A percentile compares a stretch with the other conserved stretches of the same genome.
These are phyloP conservation scores for Drosophila repletoides DNA, from an alignment of 1,140 invertebrate species.

Conservation along the genomic window DNA sequence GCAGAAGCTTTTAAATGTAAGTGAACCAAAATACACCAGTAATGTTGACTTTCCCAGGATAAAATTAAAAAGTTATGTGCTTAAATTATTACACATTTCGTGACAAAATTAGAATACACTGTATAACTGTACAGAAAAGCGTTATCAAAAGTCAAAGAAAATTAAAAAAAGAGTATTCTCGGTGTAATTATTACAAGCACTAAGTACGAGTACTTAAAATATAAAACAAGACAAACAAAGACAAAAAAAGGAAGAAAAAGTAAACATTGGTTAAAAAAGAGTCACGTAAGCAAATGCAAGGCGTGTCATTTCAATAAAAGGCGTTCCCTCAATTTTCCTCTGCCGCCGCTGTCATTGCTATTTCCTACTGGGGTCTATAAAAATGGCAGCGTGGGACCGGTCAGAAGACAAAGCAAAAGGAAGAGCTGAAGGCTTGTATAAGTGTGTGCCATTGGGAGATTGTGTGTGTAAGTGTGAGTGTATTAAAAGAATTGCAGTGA, in stretches of 20 bases:
- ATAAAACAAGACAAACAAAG: neutral
- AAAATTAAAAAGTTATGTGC: too few species aligned
- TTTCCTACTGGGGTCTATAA: constrained; percentile 36
- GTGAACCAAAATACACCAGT: too few species aligned
- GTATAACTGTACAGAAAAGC: too few species aligned
- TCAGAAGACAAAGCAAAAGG: constrained; percentile 14
- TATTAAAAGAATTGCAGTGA: constrained; percentile 75
- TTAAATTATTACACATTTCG: too few species aligned
- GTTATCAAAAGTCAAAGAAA: too few species aligned
- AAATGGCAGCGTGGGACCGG: constrained; percentile 17
- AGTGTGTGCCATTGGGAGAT: neutral
- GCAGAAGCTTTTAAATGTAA: too few species aligned
- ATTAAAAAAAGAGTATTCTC: neutral
- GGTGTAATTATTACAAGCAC: constrained; percentile 46
- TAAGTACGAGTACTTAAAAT: constrained; percentile 23
- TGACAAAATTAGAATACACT: too few species aligned
- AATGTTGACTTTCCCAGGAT: too few species aligned
- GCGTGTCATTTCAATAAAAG: constrained; percentile 57
- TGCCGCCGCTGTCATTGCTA: neutral
- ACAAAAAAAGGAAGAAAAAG: neutral
- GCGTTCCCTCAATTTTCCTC: constrained; percentile 1
- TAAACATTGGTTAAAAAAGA: constrained; percentile 35
- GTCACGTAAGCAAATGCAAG: constrained; percentile 58
- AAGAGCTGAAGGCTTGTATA: neutral
- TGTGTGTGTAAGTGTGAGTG: constrained; percentile 20